These are phyloP conservation scores for Pecten maximus DNA, from an alignment of 2,888 invertebrate genomes.

Conservation along the genomic window DNA sequence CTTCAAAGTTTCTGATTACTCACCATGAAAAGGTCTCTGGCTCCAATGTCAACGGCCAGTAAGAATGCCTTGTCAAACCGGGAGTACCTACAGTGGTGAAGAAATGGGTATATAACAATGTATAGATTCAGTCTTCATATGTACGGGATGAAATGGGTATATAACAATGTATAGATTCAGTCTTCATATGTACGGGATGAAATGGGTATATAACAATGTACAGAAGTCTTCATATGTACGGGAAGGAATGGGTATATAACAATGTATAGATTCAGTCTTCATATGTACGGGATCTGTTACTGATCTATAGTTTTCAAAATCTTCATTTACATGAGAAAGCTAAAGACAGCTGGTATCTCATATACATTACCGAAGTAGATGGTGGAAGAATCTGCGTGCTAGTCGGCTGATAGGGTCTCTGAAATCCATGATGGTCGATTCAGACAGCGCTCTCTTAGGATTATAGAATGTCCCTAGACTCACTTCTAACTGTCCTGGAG, in stretches of 20 bases:
- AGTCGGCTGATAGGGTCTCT: constrained; percentile 90
- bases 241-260: background rate
- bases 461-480: constrained; percentile 92
- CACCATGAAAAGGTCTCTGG: constrained; percentile 94
- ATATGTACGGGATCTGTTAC: too few species aligned
- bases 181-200: too few species aligned
- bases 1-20: constrained; percentile 41
- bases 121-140: too few species aligned
- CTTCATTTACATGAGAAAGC: too few species aligned
- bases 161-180: background rate
- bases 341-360: too few species aligned
- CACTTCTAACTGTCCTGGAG: constrained; percentile 87
- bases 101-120: too few species aligned
- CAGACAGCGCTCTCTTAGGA: constrained; percentile 87
- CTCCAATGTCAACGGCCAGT: constrained; percentile 92
- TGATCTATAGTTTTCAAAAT: too few species aligned
- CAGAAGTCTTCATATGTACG: too few species aligned
- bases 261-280: background rate
- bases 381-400: constrained; percentile 93
- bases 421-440: constrained; percentile 88
- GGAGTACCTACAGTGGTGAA: constrained; percentile 73
- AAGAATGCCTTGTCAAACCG: constrained; percentile 90
- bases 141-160: background rate
- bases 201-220: too few species aligned
- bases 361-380: constrained; percentile 87